phyloP scores from a whole-genome alignment of 2,888 invertebrate species.

The Drepana falcataria region DNA sequence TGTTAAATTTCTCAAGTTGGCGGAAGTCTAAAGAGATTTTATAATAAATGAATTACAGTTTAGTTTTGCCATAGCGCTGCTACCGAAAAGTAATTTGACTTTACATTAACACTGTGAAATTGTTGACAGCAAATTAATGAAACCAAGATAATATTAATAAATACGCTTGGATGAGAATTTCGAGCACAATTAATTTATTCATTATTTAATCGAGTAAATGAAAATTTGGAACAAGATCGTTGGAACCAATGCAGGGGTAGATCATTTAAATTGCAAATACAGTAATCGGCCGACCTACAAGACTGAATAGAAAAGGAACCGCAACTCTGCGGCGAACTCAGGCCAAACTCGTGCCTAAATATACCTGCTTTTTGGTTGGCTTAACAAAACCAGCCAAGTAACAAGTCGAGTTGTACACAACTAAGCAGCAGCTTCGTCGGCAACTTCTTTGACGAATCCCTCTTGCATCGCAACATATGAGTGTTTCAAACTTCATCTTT shows the following conservation, averaged over 20 bases:
- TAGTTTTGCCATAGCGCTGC: not conserved
- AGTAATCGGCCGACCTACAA: constrained; percentile 35
- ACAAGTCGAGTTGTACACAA: not conserved
- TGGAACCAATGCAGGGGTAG: constrained; percentile 24
- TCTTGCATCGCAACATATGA: too few relatives aligned
- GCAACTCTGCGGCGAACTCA: constrained; percentile 14
- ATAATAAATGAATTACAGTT: too few relatives aligned
- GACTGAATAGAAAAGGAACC: constrained; percentile 29
- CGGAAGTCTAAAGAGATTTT: too few relatives aligned
- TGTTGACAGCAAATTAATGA: not conserved
- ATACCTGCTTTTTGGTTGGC: not conserved
- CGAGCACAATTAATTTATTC: constrained; percentile 7
- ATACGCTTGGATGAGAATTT: not conserved
- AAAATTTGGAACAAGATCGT: constrained; percentile 23
- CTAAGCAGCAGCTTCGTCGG: not conserved
- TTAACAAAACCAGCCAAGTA: constrained; percentile 1
- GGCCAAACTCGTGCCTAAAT: constrained; percentile 1
- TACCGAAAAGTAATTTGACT: not conserved
- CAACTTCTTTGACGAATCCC: too few relatives aligned
- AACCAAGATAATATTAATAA: not conserved
- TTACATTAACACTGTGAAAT: not conserved
- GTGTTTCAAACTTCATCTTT: too few relatives aligned
- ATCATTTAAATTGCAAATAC: constrained; percentile 55
- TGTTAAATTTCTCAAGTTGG: too few relatives aligned
- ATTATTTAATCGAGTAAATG: constrained; percentile 16